A percentile compares a stretch with the other conserved stretches of the same genome.
These are phyloP conservation scores for Laspeyria flexula DNA, from an alignment of 2,888 invertebrate genomes.

Conservation along the genomic window DNA sequence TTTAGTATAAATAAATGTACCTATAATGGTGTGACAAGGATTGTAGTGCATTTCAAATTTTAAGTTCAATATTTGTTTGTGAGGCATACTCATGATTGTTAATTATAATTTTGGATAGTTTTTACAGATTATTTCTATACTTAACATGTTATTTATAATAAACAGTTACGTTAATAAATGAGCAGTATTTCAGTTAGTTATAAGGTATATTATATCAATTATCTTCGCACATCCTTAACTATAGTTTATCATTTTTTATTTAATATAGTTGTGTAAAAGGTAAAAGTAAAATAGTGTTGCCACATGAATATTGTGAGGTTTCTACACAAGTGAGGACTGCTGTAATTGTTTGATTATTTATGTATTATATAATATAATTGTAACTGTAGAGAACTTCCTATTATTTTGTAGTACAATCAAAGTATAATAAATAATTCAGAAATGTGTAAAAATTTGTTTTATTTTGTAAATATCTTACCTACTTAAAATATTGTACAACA, in stretches of 20 bases:
- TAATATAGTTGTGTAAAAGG: conserved; percentile 38
- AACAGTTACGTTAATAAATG: conserved; percentile 66
- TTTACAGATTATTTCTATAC: conserved; percentile 52
- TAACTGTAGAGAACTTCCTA: conserved; percentile 86
- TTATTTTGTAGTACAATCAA: conserved; percentile 86
- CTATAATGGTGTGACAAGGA: conserved; percentile 55
- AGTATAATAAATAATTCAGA: conserved; percentile 82
- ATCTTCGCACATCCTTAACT: conserved; percentile 37
- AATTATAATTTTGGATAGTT: conserved; percentile 49
- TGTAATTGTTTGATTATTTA: conserved; percentile 81
- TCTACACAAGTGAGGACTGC: conserved; percentile 67
- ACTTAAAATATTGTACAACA: too few species aligned
- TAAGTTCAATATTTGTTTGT: conserved; percentile 35
- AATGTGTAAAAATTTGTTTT: conserved; percentile 58
- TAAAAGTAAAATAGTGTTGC: conserved; percentile 54
- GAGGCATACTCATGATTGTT: conserved; percentile 63
- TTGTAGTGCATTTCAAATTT: conserved; percentile 59
- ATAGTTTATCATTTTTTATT: conserved; percentile 47
- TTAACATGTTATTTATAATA: conserved; percentile 66
- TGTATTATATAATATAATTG: conserved; percentile 78
- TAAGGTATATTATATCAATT: conserved; percentile 53
- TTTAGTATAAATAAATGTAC: conserved; percentile 58
- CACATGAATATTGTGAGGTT: conserved; percentile 58
- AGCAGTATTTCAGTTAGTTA: conserved; percentile 81
- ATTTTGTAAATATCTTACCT: conserved; percentile 37